Conservation (phyloP, 2,797 vertebrate genomes). For the Balearica regulorum region DNA sequence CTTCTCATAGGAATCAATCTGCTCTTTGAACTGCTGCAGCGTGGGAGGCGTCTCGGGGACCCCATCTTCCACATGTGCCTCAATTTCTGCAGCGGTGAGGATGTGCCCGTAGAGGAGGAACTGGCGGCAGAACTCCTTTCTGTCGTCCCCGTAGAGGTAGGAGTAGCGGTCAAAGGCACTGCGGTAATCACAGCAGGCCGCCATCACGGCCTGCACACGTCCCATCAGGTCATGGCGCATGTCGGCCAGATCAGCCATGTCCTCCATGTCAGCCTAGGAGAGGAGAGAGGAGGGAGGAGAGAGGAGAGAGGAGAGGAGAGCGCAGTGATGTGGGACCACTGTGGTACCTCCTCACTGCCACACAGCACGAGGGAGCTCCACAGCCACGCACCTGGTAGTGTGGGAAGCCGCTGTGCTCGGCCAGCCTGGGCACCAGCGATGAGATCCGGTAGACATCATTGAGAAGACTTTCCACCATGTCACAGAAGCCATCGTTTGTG, state of each 20-base stretch:
- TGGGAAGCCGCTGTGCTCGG: slow-evolving; percentile 64
- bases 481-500: slow-evolving; percentile 76
- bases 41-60: slow-evolving; percentile 78
- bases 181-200: slow-evolving; percentile 72
- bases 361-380: neutral
- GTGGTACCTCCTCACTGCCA: neutral
- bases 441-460: slow-evolving; percentile 82
- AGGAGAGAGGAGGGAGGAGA: neutral
- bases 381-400: slow-evolving; percentile 86
- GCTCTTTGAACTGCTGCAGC: slow-evolving; percentile 80
- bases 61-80: slow-evolving; percentile 66
- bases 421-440: slow-evolving; percentile 83
- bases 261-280: slow-evolving; percentile 86
- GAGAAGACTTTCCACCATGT: slow-evolving; percentile 82
- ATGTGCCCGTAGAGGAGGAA: slow-evolving; percentile 82
- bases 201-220: slow-evolving; percentile 66
- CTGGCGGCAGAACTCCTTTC: slow-evolving; percentile 83
- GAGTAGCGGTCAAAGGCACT: slow-evolving; percentile 79
- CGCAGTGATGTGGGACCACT: rapidly evolving
- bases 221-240: slow-evolving; percentile 78
- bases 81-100: slow-evolving; percentile 75
- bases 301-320: neutral
- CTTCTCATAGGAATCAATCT: slow-evolving; percentile 86
- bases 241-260: slow-evolving; percentile 75
- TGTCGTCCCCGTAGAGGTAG: slow-evolving; percentile 85